These are phyloP conservation scores for Platycheirus albimanus DNA, from an alignment of 2,888 invertebrate genomes.

Conservation along the genomic window DNA sequence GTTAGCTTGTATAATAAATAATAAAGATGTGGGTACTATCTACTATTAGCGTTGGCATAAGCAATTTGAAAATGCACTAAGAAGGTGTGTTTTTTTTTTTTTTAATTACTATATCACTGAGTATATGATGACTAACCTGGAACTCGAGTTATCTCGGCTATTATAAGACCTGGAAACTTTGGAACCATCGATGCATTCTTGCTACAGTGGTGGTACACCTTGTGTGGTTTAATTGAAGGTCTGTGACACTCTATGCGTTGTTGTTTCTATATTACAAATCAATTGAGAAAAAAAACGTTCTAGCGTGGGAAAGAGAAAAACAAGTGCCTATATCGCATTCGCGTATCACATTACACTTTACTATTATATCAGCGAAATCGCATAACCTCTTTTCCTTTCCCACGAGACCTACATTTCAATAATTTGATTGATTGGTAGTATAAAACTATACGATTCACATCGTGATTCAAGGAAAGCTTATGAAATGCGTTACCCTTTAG, in stretches of 20 bases:
- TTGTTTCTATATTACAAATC: neutral
- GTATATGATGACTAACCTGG: constrained; percentile 34
- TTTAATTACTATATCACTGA: constrained; percentile 14
- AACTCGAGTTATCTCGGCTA: constrained; percentile 16
- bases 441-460: constrained; percentile 13
- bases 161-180: neutral
- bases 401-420: constrained; percentile 41
- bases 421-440: constrained; percentile 28
- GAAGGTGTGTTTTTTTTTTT: no score
- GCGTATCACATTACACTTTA: constrained; percentile 44
- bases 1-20: constrained; percentile 12
- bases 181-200: neutral
- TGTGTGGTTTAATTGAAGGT: constrained; percentile 35
- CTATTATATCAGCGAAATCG: constrained; percentile 10
- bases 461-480: constrained; percentile 29
- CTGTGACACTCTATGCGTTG: constrained; percentile 33
- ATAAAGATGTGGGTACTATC: neutral
- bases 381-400: constrained; percentile 47
- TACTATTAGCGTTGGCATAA: neutral
- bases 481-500: constrained; percentile 6
- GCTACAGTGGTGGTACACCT: constrained; percentile 20
- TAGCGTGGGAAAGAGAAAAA: constrained; percentile 51
- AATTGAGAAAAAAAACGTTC: constrained; percentile 25
- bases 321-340: constrained; percentile 28
- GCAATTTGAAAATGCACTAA: neutral